These are phyloP conservation scores for Chloroclystis v-ata DNA, from an alignment of 2,888 invertebrate species.

Conservation along the genomic window DNA sequence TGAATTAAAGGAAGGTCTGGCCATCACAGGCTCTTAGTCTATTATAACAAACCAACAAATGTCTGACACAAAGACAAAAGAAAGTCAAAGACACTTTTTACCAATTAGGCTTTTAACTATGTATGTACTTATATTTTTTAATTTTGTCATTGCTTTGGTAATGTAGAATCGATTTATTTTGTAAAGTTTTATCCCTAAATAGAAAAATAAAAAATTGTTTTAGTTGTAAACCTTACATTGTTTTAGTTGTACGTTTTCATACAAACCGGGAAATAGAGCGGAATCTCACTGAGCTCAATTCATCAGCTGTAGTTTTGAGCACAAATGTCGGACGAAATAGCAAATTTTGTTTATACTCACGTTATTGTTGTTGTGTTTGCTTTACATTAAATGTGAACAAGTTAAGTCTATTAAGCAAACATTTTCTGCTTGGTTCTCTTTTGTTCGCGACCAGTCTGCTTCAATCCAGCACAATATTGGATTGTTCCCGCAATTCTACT, in stretches of 20 bases:
- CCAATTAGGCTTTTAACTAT: too few relatives aligned
- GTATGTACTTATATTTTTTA: too few relatives aligned
- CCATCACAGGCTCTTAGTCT: too few relatives aligned
- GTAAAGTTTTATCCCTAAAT: too few relatives aligned
- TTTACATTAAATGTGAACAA: slow-evolving; percentile 57
- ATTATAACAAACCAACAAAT: too few relatives aligned
- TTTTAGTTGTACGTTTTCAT: neutral
- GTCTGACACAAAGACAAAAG: too few relatives aligned
- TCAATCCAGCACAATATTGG: slow-evolving; percentile 31
- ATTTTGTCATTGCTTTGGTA: too few relatives aligned
- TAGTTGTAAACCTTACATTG: slow-evolving; percentile 17
- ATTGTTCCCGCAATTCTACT: slow-evolving; percentile 23
- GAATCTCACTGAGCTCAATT: slow-evolving; percentile 31
- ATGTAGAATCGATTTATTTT: too few relatives aligned
- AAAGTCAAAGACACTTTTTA: too few relatives aligned
- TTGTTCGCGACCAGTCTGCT: slow-evolving; percentile 43
- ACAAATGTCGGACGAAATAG: slow-evolving; percentile 40
- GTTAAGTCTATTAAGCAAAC: slow-evolving; percentile 54
- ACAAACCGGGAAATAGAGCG: slow-evolving; percentile 27
- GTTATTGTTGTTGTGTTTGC: slow-evolving; percentile 58
- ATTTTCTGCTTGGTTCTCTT: slow-evolving; percentile 50
- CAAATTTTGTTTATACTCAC: slow-evolving; percentile 50
- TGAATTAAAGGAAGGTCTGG: too few relatives aligned
- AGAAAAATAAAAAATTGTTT: too few relatives aligned
- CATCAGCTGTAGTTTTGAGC: slow-evolving; percentile 28